Conservation (phyloP, 2,888 invertebrate species). For the Trisateles emortualis region DNA sequence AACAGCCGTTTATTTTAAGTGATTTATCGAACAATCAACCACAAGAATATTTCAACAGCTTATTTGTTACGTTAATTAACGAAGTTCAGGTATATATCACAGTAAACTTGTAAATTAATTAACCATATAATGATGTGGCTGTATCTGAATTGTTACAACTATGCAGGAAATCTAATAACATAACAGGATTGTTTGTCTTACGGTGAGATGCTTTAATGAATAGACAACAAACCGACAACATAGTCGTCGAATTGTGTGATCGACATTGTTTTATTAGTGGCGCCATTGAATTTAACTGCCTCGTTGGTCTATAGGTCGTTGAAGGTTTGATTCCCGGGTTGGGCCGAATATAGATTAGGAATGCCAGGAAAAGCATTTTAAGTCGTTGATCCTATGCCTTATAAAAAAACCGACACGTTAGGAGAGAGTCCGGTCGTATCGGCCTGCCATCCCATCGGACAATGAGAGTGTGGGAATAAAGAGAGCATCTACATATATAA, state of each 20-base stretch:
- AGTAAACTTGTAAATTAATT: slow-evolving; percentile 58
- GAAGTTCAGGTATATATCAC: slow-evolving; percentile 50
- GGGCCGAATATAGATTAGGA: too few relatives aligned
- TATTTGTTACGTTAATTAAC: slow-evolving; percentile 54
- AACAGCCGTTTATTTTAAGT: slow-evolving; percentile 54
- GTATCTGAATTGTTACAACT: slow-evolving; percentile 63
- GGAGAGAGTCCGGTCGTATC: too few relatives aligned
- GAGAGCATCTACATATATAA: too few relatives aligned
- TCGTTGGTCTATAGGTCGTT: too few relatives aligned
- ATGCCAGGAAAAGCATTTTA: too few relatives aligned
- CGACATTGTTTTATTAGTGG: slow-evolving; percentile 65
- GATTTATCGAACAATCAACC: slow-evolving; percentile 57
- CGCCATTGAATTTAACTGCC: too few relatives aligned
- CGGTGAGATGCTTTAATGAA: slow-evolving; percentile 80
- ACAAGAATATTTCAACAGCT: slow-evolving; percentile 49
- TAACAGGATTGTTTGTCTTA: slow-evolving; percentile 76
- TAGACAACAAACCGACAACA: slow-evolving; percentile 76
- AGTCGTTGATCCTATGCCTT: too few relatives aligned
- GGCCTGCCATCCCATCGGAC: too few relatives aligned
- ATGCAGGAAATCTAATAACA: slow-evolving; percentile 78
- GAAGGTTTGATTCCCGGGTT: too few relatives aligned
- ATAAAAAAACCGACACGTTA: too few relatives aligned
- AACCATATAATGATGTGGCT: slow-evolving; percentile 59
- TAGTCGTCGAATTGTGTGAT: slow-evolving; percentile 65
- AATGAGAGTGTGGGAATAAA: too few relatives aligned